Percentiles rank a stretch among this genome's conserved stretches.
Evolutionary conservation across 2,888 invertebrate species (phyloP).

Genomic region (Athalia cordata): DNA sequence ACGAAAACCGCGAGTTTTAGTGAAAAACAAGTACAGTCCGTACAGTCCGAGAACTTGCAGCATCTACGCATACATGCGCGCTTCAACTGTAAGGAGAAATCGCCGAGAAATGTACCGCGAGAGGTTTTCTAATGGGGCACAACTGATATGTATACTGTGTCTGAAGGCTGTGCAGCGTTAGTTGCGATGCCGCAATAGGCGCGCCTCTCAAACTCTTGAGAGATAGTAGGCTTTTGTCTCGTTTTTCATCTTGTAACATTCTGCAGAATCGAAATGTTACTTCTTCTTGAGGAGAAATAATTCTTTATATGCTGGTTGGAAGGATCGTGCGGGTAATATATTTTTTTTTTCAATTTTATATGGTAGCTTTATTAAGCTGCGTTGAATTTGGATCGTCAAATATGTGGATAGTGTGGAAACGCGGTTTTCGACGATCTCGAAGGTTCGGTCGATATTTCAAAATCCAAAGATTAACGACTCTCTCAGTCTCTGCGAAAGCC

Average conservation of each 20-base stretch:
- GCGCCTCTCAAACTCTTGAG: slow-evolving; percentile 25
- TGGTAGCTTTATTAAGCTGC: too few species aligned
- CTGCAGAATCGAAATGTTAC: slow-evolving; percentile 8
- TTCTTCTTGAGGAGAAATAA: slow-evolving; percentile 9
- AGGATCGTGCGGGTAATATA: neutral
- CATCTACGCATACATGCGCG: too few species aligned
- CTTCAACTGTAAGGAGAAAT: too few species aligned
- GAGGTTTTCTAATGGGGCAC: slow-evolving; percentile 16
- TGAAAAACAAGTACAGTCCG: too few species aligned
- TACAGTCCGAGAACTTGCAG: too few species aligned
- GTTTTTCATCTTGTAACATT: neutral
- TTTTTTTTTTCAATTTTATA: too few species aligned
- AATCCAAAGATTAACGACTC: neutral
- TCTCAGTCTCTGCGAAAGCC: neutral
- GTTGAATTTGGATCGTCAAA: too few species aligned
- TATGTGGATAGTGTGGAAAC: too few species aligned
- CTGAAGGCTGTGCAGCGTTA: too few species aligned
- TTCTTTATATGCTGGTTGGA: neutral
- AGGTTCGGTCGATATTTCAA: neutral
- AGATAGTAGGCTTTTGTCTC: neutral
- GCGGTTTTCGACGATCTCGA: neutral
- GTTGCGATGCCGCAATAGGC: too few species aligned
- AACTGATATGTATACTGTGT: neutral
- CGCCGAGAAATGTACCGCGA: neutral
- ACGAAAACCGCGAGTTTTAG: too few species aligned